Evolutionary conservation across 2,797 vertebrate genomes (phyloP).

Genomic region (Lagodon rhomboides): DNA sequence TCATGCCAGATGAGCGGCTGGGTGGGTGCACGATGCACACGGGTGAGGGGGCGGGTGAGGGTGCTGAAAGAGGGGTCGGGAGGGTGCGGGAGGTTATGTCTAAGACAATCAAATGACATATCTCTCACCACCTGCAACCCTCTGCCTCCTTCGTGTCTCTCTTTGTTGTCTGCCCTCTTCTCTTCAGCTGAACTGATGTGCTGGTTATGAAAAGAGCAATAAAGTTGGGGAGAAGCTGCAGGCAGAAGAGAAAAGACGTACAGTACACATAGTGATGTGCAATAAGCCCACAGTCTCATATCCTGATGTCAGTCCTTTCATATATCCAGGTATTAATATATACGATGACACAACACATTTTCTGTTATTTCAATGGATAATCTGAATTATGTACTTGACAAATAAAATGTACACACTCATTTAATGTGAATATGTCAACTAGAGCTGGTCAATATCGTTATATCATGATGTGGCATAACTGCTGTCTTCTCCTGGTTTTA

Average conservation of each 20-base stretch:
- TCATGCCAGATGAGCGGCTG: constrained; percentile 46
- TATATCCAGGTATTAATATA: no score
- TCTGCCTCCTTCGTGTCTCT: not conserved
- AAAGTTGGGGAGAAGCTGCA: constrained; percentile 4
- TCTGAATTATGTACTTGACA: no score
- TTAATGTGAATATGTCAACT: no score
- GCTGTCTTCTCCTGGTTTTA: no score
- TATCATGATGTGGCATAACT: no score
- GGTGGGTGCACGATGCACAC: constrained; percentile 3
- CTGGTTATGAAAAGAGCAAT: constrained; percentile 7
- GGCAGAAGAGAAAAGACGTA: not conserved
- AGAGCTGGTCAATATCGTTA: no score
- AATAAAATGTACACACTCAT: no score
- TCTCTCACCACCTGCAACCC: constrained; percentile 28
- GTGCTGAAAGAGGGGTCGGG: not conserved
- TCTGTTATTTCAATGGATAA: no score
- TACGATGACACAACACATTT: no score
- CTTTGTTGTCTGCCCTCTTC: not conserved
- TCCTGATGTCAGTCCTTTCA: no score
- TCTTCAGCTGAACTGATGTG: not conserved
- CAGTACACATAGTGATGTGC: no score
- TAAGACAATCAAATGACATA: constrained; percentile 40
- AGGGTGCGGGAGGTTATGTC: not conserved
- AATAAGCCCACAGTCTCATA: no score
- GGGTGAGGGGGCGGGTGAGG: not conserved